Evolutionary conservation across 2,797 vertebrate genomes (phyloP).

Genomic region (Pangasius larnaudii): DNA sequence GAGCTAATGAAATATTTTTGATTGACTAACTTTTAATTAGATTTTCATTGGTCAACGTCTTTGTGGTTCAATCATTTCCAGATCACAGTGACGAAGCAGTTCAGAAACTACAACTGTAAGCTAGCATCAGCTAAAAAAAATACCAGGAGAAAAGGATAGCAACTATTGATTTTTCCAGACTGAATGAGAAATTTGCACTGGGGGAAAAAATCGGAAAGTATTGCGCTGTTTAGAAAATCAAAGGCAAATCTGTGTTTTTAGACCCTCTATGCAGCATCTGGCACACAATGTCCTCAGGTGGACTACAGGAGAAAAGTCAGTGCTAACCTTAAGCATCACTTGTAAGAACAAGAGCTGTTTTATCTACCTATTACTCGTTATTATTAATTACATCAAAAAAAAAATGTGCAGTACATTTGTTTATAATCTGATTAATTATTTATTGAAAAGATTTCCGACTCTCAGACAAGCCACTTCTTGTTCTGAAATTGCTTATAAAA

Average conservation of each 20-base stretch:
- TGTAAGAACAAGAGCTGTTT: neutral
- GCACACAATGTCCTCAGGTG: neutral
- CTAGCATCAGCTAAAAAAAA: neutral
- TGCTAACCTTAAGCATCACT: neutral
- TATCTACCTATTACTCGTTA: neutral
- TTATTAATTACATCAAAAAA: neutral
- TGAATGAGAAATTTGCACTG: neutral
- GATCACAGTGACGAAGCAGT: neutral
- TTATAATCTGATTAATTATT: neutral
- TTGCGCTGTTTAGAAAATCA: neutral
- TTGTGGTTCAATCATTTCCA: neutral
- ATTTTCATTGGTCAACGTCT: neutral
- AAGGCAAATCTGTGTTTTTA: neutral
- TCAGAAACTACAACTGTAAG: neutral
- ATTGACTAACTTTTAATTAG: neutral
- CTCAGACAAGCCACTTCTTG: neutral
- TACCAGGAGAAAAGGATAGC: neutral
- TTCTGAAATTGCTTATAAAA: neutral
- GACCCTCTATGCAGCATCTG: neutral
- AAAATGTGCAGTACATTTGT: neutral
- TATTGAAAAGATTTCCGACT: neutral
- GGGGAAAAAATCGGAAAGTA: neutral
- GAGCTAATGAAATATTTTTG: neutral
- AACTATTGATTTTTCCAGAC: neutral
- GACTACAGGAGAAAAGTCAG: neutral